Evolutionary conservation across 2,888 invertebrate genomes (phyloP).

Genomic region (Drosophila hamatofila): DNA sequence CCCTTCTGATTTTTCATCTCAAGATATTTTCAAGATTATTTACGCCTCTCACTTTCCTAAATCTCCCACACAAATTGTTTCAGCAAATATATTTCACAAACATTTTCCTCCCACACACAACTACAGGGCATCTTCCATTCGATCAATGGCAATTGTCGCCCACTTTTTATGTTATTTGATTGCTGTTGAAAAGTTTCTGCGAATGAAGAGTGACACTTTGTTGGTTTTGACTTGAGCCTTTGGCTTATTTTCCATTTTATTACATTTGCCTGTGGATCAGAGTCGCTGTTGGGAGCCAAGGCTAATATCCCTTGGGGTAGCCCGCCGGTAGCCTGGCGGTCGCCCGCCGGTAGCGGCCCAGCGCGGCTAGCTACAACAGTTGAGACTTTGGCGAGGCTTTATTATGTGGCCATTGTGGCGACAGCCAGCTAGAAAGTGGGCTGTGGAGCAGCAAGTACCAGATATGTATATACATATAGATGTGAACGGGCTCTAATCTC

Average conservation of each 20-base stretch:
- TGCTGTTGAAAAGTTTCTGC: slow-evolving; percentile 72
- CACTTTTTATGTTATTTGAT: slow-evolving; percentile 55
- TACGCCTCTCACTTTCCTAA: neutral
- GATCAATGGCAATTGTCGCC: neutral
- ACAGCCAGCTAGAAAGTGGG: slow-evolving; percentile 14
- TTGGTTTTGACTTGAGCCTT: slow-evolving; percentile 60
- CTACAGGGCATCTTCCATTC: neutral
- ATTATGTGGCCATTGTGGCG: slow-evolving; percentile 74
- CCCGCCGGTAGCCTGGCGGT: slow-evolving; percentile 1
- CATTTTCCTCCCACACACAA: neutral
- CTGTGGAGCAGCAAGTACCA: slow-evolving; percentile 14
- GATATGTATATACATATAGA: neutral
- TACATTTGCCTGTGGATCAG: slow-evolving; percentile 54
- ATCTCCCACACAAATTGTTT: neutral
- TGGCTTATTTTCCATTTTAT: slow-evolving; percentile 77
- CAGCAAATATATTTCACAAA: neutral
- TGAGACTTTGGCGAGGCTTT: slow-evolving; percentile 53
- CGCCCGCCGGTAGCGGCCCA: neutral
- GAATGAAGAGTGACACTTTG: slow-evolving; percentile 76
- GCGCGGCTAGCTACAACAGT: slow-evolving; percentile 48
- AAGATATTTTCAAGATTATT: neutral
- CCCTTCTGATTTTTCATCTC: neutral
- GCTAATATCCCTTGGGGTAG: slow-evolving; percentile 61
- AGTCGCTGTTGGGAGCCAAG: slow-evolving; percentile 27
- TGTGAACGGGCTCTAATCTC: slow-evolving; percentile 50